Conservation (phyloP, 2,888 invertebrate genomes). For the Dyspetes luteomarginatus region DNA sequence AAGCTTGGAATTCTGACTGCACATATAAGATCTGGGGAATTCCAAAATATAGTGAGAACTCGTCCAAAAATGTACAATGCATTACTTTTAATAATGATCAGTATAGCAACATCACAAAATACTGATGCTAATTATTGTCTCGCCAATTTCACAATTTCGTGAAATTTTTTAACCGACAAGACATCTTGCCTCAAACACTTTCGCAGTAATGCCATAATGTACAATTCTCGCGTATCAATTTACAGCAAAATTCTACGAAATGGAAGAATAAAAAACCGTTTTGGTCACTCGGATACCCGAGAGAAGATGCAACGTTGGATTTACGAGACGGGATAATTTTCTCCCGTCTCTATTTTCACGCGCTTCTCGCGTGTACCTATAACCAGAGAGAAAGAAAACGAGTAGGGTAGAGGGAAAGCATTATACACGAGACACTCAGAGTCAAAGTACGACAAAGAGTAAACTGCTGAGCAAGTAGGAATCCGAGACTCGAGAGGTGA, state of each 20-base stretch:
- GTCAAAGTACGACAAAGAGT: constrained; percentile 23
- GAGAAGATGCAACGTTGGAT: constrained; percentile 19
- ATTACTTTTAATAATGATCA: too few relatives aligned
- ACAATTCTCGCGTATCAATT: neutral
- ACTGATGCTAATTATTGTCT: too few relatives aligned
- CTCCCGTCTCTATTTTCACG: constrained; percentile 47
- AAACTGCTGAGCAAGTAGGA: constrained; percentile 61
- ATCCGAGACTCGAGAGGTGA: constrained; percentile 54
- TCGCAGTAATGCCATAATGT: neutral
- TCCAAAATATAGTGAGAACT: too few relatives aligned
- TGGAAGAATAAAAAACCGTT: neutral
- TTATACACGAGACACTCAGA: constrained; percentile 9
- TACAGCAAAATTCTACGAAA: neutral
- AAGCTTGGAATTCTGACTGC: too few relatives aligned
- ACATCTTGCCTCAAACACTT: neutral
- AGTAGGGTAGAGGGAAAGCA: neutral
- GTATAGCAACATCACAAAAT: too few relatives aligned
- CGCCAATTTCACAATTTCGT: neutral
- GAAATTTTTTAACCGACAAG: neutral
- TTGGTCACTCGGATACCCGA: constrained; percentile 13
- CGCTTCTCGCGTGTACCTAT: constrained; percentile 46
- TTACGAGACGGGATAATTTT: constrained; percentile 14
- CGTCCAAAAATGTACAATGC: too few relatives aligned
- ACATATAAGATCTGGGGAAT: too few relatives aligned
- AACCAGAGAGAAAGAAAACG: constrained; percentile 4